Conservation (phyloP, 1,140 invertebrate species). For the Lanistes nyassanus region DNA sequence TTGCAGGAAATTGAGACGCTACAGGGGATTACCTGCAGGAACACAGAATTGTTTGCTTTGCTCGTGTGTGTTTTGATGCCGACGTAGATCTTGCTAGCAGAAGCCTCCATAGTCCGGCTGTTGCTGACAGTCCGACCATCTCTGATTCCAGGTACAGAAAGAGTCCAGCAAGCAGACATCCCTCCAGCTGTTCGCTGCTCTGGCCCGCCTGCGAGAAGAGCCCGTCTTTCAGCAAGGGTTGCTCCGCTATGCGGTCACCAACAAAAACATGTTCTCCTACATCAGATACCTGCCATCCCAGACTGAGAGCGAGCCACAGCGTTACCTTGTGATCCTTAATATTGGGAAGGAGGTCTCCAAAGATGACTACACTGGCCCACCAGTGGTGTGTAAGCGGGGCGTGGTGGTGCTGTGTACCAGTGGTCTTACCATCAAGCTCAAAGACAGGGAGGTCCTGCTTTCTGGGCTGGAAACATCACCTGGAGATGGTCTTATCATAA, state of each 20-base stretch:
- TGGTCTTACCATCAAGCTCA: conserved; percentile 1
- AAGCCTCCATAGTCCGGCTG: too few relatives aligned
- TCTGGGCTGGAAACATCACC: conserved; percentile 17
- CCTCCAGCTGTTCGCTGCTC: conserved; percentile 28
- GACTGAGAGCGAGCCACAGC: not conserved
- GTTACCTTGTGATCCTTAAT: conserved; percentile 37
- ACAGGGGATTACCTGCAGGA: too few relatives aligned
- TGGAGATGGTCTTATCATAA: conserved; percentile 30
- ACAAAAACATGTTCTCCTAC: conserved; percentile 42
- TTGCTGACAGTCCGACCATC: too few relatives aligned
- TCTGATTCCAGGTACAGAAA: conserved; percentile 7
- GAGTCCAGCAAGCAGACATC: conserved; percentile 1
- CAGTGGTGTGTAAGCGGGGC: conserved; percentile 14
- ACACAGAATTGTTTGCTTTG: too few relatives aligned
- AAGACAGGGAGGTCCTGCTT: conserved; percentile 7
- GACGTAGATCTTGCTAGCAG: too few relatives aligned
- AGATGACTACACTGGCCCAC: conserved; percentile 27
- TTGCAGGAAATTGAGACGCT: too few relatives aligned
- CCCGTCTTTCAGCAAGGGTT: conserved; percentile 39
- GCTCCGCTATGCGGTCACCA: conserved; percentile 29
- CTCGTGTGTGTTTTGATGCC: too few relatives aligned
- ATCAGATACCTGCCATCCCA: conserved; percentile 11
- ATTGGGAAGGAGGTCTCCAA: conserved; percentile 25
- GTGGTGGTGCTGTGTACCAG: conserved; percentile 24
- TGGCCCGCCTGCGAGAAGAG: conserved; percentile 29